These are phyloP conservation scores for Mycalesis mineus DNA, from an alignment of 2,888 invertebrate genomes.

Conservation along the genomic window DNA sequence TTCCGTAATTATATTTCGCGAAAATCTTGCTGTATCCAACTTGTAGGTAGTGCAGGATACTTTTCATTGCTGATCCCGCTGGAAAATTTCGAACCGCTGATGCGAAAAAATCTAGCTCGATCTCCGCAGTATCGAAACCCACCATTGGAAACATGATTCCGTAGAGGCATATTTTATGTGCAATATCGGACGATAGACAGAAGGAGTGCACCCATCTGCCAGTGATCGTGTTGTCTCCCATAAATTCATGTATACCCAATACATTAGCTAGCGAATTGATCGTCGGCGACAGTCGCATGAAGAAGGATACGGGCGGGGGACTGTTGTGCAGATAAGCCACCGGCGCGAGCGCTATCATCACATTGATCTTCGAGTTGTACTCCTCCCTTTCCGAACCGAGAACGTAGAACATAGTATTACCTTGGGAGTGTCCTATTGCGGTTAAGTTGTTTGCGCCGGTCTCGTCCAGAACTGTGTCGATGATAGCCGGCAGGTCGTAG, in stretches of 20 bases:
- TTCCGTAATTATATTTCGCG: neutral
- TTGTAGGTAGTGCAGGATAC: neutral
- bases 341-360: slow-evolving; percentile 65
- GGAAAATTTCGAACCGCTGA: neutral
- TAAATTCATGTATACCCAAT: slow-evolving; percentile 16
- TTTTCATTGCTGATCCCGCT: neutral
- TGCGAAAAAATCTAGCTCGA: slow-evolving; percentile 39
- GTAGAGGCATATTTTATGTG: slow-evolving; percentile 27
- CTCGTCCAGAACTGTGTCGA: slow-evolving; percentile 43
- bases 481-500: slow-evolving; percentile 82
- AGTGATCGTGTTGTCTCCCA: slow-evolving; percentile 13
- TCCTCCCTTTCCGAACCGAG: slow-evolving; percentile 74
- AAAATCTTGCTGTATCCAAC: neutral
- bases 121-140: slow-evolving; percentile 32
- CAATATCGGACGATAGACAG: slow-evolving; percentile 7
- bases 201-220: slow-evolving; percentile 20
- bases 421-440: slow-evolving; percentile 83
- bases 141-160: slow-evolving; percentile 19
- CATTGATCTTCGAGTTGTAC: slow-evolving; percentile 77
- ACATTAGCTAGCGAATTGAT: slow-evolving; percentile 11
- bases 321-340: slow-evolving; percentile 37
- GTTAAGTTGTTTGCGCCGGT: slow-evolving; percentile 75
- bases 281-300: slow-evolving; percentile 1
- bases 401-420: slow-evolving; percentile 75
- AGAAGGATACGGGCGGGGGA: slow-evolving; percentile 12